These are phyloP conservation scores for Hypolimnas misippus DNA, from an alignment of 2,888 invertebrate species.

Conservation along the genomic window DNA sequence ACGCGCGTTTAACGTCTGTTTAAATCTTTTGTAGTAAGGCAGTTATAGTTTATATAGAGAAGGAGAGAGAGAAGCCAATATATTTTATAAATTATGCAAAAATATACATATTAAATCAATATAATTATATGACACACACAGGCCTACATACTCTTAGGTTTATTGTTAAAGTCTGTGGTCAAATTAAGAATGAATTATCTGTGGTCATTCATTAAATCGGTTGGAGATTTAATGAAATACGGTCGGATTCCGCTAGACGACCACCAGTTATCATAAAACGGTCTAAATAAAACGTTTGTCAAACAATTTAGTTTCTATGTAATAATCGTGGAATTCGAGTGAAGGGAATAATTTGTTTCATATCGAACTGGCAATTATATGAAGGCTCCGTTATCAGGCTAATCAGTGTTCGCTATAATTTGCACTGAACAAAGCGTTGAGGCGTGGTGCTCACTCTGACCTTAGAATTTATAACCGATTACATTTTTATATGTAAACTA, in stretches of 20 bases:
- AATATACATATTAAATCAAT: not conserved
- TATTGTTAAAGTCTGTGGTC: too few relatives aligned
- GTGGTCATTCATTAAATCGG: too few relatives aligned
- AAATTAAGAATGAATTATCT: too few relatives aligned
- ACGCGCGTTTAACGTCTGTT: too few relatives aligned
- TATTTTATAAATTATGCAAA: not conserved
- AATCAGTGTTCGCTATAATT: conserved; percentile 2
- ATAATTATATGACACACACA: too few relatives aligned
- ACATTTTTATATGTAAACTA: not conserved
- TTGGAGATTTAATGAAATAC: too few relatives aligned
- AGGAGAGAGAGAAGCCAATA: too few relatives aligned
- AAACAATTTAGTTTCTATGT: not conserved
- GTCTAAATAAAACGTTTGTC: not conserved
- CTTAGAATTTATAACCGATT: not conserved
- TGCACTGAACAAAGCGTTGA: not conserved
- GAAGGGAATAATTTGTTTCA: conserved; percentile 10
- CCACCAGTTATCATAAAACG: not conserved
- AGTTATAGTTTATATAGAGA: too few relatives aligned
- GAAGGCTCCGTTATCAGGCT: conserved; percentile 1
- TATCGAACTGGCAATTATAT: conserved; percentile 2
- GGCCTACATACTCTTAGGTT: too few relatives aligned
- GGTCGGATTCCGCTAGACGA: too few relatives aligned
- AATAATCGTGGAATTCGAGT: conserved; percentile 4
- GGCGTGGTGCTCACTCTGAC: conserved; percentile 2
- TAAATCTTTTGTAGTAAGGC: too few relatives aligned